Conservation (phyloP, 2,888 invertebrate species). For the Spilosoma lubricipeda region DNA sequence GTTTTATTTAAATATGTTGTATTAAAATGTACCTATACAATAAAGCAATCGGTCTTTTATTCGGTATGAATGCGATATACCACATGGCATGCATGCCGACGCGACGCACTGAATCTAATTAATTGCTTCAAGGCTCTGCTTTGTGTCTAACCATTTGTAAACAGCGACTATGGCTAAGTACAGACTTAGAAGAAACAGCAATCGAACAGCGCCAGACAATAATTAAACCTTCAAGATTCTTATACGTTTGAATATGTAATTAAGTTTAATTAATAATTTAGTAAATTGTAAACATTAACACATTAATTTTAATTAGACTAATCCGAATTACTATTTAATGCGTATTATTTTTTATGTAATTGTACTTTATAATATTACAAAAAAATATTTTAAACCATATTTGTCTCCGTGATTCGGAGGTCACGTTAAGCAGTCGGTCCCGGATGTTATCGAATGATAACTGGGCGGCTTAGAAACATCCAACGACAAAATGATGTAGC, state of each 20-base stretch:
- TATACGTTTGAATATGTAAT: not conserved
- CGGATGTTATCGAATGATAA: too few relatives aligned
- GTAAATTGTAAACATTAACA: not conserved
- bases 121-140: conserved; percentile 75
- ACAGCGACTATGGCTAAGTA: conserved; percentile 57
- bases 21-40: not conserved
- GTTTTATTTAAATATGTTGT: not conserved
- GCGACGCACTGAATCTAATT: conserved; percentile 77
- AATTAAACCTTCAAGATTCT: not conserved
- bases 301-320: not conserved
- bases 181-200: conserved; percentile 36
- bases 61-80: conserved; percentile 37
- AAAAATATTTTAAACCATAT: too few relatives aligned
- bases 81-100: conserved; percentile 66
- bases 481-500: too few relatives aligned
- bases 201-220: not conserved
- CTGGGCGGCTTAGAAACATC: too few relatives aligned
- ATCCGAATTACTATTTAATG: not conserved
- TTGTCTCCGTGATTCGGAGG: too few relatives aligned
- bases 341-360: not conserved
- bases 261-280: not conserved
- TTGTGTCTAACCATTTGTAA: conserved; percentile 75
- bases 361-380: too few relatives aligned
- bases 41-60: conserved; percentile 6
- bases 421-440: too few relatives aligned